Percentiles rank a stretch among this genome's conserved stretches.
These are phyloP conservation scores for Alexandromys fortis DNA, from an alignment of 2,113 vertebrate species.

Conservation along the genomic window DNA sequence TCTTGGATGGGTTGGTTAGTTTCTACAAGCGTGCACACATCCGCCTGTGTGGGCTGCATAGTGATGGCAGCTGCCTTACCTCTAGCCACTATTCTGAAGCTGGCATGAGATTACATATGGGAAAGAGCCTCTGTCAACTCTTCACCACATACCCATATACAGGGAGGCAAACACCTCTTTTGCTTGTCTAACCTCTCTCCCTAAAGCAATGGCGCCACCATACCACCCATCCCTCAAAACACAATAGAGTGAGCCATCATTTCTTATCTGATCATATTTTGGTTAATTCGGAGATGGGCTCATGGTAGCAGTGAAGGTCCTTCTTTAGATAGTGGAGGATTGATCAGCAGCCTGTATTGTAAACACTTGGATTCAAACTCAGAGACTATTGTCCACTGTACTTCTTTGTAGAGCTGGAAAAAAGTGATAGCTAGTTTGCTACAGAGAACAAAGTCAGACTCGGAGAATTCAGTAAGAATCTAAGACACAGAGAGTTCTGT, in stretches of 20 bases:
- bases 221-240: not conserved
- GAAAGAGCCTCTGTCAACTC: not conserved
- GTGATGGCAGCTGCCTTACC: not conserved
- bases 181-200: not conserved
- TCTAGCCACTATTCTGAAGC: not conserved
- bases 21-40: not conserved
- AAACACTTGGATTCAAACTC: not conserved
- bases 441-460: not conserved
- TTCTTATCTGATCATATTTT: not conserved
- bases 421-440: not conserved
- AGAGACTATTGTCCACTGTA: not conserved
- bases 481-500: not conserved
- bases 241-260: not conserved
- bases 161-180: not conserved
- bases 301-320: not conserved
- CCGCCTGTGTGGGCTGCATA: not conserved
- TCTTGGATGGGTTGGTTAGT: not conserved
- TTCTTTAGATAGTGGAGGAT: not conserved
- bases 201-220: not conserved
- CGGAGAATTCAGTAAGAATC: not conserved
- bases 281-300: not conserved
- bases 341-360: not conserved
- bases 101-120: not conserved
- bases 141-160: not conserved
- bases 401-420: not conserved